These are phyloP conservation scores for Musca domestica DNA, from an alignment of 1,140 invertebrate genomes.

Conservation along the genomic window DNA sequence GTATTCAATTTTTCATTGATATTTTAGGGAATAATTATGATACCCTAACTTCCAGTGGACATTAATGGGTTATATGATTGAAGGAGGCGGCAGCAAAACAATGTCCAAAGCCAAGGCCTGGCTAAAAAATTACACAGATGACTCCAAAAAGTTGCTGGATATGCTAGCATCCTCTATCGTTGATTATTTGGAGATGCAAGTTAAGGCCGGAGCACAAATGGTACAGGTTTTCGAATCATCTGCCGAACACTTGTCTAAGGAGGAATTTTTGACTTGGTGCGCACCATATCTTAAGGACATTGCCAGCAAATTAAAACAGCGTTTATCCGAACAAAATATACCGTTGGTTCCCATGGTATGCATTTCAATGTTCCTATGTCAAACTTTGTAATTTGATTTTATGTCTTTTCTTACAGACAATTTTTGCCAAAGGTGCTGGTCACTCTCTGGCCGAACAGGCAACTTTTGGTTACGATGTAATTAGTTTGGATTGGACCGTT, in stretches of 20 bases:
- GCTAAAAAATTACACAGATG: conserved; percentile 80
- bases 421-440: conserved; percentile 91
- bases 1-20: conserved; percentile 32
- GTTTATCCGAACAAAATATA: conserved; percentile 63
- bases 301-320: conserved; percentile 64
- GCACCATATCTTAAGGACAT: conserved; percentile 78
- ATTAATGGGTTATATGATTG: conserved; percentile 97
- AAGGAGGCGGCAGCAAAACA: conserved; percentile 91
- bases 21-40: background rate
- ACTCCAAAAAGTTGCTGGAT: conserved; percentile 73
- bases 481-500: conserved; percentile 93
- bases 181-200: conserved; percentile 89
- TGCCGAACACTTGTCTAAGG: conserved; percentile 82
- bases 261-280: conserved; percentile 75
- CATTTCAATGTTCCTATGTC: too few species aligned
- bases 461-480: conserved; percentile 80
- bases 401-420: conserved; percentile 62
- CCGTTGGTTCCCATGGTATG: conserved; percentile 86
- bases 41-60: conserved; percentile 75
- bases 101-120: conserved; percentile 89
- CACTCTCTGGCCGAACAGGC: conserved; percentile 81
- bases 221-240: conserved; percentile 96
- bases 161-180: conserved; percentile 81
- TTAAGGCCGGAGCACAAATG: conserved; percentile 81
- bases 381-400: background rate